phyloP scores from a whole-genome alignment of 2,888 invertebrate genomes.

The Epiblema foenella region DNA sequence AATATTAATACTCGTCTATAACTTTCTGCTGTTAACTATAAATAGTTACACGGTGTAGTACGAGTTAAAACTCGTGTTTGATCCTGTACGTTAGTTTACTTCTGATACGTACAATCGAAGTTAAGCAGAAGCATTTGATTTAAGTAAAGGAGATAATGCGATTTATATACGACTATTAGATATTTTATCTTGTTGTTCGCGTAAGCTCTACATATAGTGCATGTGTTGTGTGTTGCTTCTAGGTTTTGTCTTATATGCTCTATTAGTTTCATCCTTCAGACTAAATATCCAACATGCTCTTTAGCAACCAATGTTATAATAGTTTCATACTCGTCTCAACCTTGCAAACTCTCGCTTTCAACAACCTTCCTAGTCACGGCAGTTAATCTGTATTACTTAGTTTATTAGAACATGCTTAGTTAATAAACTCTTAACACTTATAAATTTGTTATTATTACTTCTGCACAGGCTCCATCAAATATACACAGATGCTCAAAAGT shows the following conservation, averaged over 20 bases:
- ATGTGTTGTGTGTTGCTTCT: too few species aligned
- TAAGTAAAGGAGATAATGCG: neutral
- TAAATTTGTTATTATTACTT: neutral
- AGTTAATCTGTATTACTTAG: slow-evolving; percentile 27
- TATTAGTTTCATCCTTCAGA: slow-evolving; percentile 18
- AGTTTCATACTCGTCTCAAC: slow-evolving; percentile 45
- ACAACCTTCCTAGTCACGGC: slow-evolving; percentile 49
- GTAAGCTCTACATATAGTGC: neutral
- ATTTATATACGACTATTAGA: neutral
- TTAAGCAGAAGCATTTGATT: neutral
- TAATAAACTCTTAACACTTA: neutral
- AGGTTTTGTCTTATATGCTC: slow-evolving; percentile 5
- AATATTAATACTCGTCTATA: neutral
- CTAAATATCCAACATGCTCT: neutral
- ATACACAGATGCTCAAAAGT: too few species aligned
- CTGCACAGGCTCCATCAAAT: neutral
- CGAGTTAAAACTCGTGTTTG: neutral
- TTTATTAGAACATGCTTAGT: slow-evolving; percentile 24
- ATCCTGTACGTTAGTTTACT: neutral
- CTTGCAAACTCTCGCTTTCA: slow-evolving; percentile 59
- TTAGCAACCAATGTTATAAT: slow-evolving; percentile 25
- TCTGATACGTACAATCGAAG: neutral
- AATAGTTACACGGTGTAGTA: too few species aligned
- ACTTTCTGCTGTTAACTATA: neutral
- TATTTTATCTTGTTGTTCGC: neutral